Conservation (phyloP, 1,140 invertebrate species). For the Trinorchestia longiramus region DNA sequence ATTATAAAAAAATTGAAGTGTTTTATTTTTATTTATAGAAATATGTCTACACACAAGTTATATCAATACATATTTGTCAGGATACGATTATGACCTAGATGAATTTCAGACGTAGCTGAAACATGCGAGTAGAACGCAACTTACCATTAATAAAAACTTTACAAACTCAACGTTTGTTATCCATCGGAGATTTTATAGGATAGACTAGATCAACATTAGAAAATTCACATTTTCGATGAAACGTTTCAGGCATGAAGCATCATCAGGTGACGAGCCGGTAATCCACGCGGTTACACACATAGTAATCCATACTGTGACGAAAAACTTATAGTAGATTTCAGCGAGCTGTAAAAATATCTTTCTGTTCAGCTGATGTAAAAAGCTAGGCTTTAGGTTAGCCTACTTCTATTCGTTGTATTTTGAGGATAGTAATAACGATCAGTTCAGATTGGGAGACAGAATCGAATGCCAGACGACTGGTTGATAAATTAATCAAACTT, state of each 20-base stretch:
- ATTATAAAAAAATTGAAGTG: no score
- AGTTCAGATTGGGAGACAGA: not conserved
- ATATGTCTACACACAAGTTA: no score
- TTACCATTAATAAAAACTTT: not conserved
- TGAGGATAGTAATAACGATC: not conserved
- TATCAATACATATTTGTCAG: no score
- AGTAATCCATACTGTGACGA: not conserved
- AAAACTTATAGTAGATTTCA: not conserved
- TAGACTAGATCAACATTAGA: not conserved
- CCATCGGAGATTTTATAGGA: not conserved
- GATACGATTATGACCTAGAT: no score
- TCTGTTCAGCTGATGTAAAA: no score
- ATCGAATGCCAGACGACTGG: not conserved
- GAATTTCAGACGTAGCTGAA: not conserved
- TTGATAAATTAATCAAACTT: not conserved
- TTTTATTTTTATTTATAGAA: no score
- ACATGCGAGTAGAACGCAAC: not conserved
- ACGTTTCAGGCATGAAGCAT: not conserved
- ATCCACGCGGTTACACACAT: no score
- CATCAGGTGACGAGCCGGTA: not conserved
- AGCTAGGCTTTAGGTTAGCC: no score
- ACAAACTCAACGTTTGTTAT: not conserved
- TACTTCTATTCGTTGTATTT: not conserved
- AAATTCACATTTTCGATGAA: not conserved
- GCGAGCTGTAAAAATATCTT: no score